Base-by-base conservation (phyloP, 2,888 invertebrate genomes). In the Stenichneumon culpator region DNA sequence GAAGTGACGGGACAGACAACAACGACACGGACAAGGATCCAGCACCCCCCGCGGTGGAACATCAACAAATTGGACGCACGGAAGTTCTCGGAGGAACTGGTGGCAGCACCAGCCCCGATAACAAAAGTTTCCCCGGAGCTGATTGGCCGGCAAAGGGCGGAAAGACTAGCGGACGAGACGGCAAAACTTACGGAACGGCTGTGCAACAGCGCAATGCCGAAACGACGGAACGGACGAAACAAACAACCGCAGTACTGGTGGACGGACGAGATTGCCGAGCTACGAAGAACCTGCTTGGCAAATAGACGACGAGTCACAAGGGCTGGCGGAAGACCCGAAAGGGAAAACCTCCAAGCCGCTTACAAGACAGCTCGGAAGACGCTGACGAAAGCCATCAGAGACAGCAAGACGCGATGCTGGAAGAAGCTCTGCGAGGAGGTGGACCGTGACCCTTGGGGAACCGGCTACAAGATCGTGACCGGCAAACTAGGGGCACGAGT, bases 381-480 rank as follows among this genome's bases (percentile, higher is more conserved):
- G 63, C 83, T 87, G 68, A 83, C 75, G 50, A 50, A 68, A n/a
- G 82, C 79, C 4, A 87, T 83, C 0, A 25, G 70, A 1, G 83
- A 74, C 75, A 83, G 82, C 47, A 90, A 90, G 54, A 68, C 72
- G 57, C 25, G 50, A 16, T 82, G 86, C 47, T 89, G 89, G 90
- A 88, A 78, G 72, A 80, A 86, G 54, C 85, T 90, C 65, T 87
- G 87, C 80, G 85, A 88, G 57, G 84, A 87, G 73, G 77, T 90
- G 68, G 74, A 87, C 52, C 36, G 25, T 4, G 88, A 89, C 79
- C 86, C 86, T 0, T 89, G 88, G 89, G 89, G 87, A 2, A 36
- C 79, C 9, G 89, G 86, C 32, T 90, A 89, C 83, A 86, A 88
- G 74, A 80, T 89, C 9, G 87, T 88, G 9, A 83, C 75, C 28